Percentiles rank a stretch among this genome's conserved stretches.
phyloP scores from a whole-genome alignment of 2,797 vertebrate genomes.

The Aulostomus chinensis region DNA sequence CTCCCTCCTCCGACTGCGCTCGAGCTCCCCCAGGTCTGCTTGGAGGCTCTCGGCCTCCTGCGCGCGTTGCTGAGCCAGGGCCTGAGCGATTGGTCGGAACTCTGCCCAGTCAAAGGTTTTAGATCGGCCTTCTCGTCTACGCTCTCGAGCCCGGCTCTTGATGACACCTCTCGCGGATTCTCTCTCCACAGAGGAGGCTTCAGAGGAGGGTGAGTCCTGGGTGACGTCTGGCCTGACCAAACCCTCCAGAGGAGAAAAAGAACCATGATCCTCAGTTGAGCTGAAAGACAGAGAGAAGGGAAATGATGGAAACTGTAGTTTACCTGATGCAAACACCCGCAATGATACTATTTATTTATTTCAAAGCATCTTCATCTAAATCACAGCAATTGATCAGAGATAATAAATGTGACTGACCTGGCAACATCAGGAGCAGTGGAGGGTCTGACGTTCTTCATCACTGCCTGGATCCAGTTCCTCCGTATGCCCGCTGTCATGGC shows the following conservation, averaged over 20 bases:
- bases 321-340: too few species aligned
- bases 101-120: constrained; percentile 88
- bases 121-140: constrained; percentile 81
- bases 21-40: constrained; percentile 69
- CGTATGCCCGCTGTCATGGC: constrained; percentile 87
- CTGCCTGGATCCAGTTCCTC: constrained; percentile 86
- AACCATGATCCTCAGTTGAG: constrained; percentile 76
- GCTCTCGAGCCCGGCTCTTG: constrained; percentile 80
- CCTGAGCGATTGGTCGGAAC: constrained; percentile 85
- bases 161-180: constrained; percentile 57
- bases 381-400: neutral
- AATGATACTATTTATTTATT: too few species aligned
- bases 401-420: constrained; percentile 65
- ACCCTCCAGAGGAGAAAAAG: constrained; percentile 73
- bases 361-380: too few species aligned
- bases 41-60: constrained; percentile 75
- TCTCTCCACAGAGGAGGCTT: constrained; percentile 77
- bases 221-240: constrained; percentile 78
- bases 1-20: constrained; percentile 77
- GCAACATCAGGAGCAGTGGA: constrained; percentile 84
- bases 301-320: neutral
- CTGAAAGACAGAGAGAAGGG: constrained; percentile 45
- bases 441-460: constrained; percentile 85
- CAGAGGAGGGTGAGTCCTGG: constrained; percentile 80
- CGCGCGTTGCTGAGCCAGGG: constrained; percentile 81